Conservation (phyloP, 2,797 vertebrate genomes). For the Macropodus opercularis region DNA sequence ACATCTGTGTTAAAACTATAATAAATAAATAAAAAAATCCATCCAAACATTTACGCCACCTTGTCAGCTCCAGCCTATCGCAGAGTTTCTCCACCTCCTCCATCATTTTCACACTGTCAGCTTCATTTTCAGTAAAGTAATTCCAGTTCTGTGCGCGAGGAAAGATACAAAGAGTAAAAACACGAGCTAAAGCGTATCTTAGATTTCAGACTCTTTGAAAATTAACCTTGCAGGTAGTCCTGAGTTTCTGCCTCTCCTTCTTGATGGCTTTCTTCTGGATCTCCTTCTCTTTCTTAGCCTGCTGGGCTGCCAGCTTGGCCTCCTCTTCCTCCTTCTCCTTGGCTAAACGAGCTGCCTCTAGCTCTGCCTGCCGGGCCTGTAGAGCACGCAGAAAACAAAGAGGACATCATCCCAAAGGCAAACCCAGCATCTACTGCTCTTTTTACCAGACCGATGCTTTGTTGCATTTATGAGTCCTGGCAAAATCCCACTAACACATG, state of each 20-base stretch:
- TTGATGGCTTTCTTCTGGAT: constrained; percentile 99
- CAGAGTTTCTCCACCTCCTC: constrained; percentile 99
- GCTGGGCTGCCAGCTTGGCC: constrained; percentile 88
- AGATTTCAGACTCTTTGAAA: not conserved
- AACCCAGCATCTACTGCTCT: not conserved
- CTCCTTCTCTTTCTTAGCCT: constrained; percentile 96
- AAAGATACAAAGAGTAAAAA: not conserved
- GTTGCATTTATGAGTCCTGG: too few relatives aligned
- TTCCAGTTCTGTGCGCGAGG: constrained; percentile 89
- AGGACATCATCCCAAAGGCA: not conserved
- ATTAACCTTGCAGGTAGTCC: constrained; percentile 93
- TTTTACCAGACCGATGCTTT: too few relatives aligned
- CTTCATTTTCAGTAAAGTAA: constrained; percentile 93
- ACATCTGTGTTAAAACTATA: too few relatives aligned
- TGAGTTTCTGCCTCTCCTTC: constrained; percentile 96
- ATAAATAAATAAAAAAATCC: not conserved
- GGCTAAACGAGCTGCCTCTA: constrained; percentile 88
- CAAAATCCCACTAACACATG: too few relatives aligned
- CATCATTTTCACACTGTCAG: constrained; percentile 97
- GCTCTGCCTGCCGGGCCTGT: constrained; percentile 92
- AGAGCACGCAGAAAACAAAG: not conserved
- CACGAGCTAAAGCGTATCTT: not conserved
- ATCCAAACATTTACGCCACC: constrained; percentile 73
- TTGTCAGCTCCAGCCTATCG: constrained; percentile 92
- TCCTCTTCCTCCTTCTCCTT: constrained; percentile 96